Conservation (phyloP, 2,797 vertebrate species). For the Hirundo rustica region DNA sequence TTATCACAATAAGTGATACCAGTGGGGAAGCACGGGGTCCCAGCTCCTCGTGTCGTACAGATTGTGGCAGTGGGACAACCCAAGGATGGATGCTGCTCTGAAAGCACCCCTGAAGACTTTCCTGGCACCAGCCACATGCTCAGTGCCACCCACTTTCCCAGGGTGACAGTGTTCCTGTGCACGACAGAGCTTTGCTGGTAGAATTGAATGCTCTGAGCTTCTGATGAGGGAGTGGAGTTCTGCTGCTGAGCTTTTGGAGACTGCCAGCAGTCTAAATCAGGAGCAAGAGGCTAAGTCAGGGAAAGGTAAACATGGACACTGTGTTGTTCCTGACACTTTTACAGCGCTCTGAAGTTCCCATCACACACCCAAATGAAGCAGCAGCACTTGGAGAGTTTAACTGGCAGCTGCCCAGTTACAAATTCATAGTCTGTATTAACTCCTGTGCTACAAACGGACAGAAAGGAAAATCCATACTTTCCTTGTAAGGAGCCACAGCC, state of each 20-base stretch:
- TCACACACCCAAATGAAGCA: not conserved
- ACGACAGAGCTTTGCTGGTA: not conserved
- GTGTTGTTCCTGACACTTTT: not conserved
- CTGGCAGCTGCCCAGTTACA: not conserved
- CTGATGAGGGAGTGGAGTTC: not conserved
- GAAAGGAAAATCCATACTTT: conserved; percentile 9
- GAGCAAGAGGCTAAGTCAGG: not conserved
- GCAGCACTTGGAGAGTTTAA: not conserved
- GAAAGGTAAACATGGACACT: not conserved
- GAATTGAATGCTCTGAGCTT: not conserved
- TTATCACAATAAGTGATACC: not conserved
- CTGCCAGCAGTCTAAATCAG: not conserved
- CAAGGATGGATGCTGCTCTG: not conserved
- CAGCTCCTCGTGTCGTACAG: not conserved
- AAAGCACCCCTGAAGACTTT: not conserved
- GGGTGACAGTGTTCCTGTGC: not conserved
- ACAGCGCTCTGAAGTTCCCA: not conserved
- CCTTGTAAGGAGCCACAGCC: not conserved
- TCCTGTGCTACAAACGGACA: not conserved
- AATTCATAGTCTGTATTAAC: not conserved
- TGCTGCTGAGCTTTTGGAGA: not conserved
- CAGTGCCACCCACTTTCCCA: not conserved
- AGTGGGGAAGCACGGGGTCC: not conserved
- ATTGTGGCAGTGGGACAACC: not conserved
- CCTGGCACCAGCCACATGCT: not conserved